These are phyloP conservation scores for Epizoanthus scotinus DNA, from an alignment of 92 coral and sea anemone species.

Conservation along the genomic window DNA sequence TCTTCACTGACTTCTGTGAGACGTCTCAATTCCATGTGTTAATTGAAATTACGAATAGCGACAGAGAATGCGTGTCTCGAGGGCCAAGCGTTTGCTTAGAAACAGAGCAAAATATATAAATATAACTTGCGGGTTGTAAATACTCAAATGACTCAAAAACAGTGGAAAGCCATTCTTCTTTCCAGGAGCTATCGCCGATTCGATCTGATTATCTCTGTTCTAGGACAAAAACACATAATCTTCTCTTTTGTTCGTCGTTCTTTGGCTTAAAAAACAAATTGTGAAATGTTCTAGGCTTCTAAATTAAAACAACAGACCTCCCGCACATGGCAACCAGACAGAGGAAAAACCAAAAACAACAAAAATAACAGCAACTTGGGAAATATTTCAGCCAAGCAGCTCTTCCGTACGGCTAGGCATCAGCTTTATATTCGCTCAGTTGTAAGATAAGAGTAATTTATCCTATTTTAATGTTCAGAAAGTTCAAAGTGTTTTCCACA, in stretches of 20 bases:
- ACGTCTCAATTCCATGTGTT: neutral
- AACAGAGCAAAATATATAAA: too few relatives aligned
- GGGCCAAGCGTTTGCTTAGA: neutral
- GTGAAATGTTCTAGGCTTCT: neutral
- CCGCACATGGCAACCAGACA: slow-evolving; percentile 17
- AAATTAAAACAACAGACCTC: neutral
- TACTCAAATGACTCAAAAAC: neutral
- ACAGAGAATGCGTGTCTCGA: neutral
- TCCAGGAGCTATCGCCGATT: neutral
- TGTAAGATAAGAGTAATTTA: neutral
- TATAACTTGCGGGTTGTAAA: neutral
- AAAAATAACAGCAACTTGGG: too few relatives aligned
- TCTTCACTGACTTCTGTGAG: neutral
- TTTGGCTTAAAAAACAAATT: neutral
- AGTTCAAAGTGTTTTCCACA: slow-evolving; percentile 38
- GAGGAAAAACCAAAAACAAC: neutral
- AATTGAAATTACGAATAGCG: neutral
- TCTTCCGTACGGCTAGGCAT: neutral
- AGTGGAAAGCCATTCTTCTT: slow-evolving; percentile 2
- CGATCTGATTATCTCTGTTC: neutral
- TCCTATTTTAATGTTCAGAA: slow-evolving; percentile 12
- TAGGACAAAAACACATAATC: too few relatives aligned
- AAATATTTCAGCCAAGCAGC: too few relatives aligned
- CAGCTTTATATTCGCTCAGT: neutral
- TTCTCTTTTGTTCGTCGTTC: neutral